These are phyloP conservation scores for Nomia melanderi DNA, from an alignment of 1,140 invertebrate species.

Conservation along the genomic window DNA sequence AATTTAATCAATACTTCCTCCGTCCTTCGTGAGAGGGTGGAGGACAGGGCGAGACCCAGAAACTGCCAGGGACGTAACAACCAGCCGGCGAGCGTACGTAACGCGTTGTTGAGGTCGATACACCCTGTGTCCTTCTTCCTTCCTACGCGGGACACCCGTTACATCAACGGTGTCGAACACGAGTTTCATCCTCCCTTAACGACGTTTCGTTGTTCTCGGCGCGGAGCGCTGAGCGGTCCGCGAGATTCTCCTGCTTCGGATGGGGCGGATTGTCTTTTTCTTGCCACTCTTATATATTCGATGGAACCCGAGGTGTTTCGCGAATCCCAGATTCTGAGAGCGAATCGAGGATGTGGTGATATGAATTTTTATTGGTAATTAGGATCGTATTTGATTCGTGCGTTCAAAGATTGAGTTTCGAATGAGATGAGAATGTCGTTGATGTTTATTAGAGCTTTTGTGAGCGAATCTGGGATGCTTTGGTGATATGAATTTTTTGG, in stretches of 20 bases:
- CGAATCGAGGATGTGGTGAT: too few relatives aligned
- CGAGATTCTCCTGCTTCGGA: not conserved
- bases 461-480: too few relatives aligned
- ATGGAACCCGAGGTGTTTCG: too few relatives aligned
- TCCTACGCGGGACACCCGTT: constrained; percentile 28
- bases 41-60: constrained; percentile 60
- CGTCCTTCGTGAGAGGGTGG: constrained; percentile 64
- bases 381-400: too few relatives aligned
- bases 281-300: too few relatives aligned
- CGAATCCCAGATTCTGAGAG: too few relatives aligned
- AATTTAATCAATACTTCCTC: constrained; percentile 80
- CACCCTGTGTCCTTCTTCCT: constrained; percentile 17
- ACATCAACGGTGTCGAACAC: not conserved
- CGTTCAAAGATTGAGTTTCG: too few relatives aligned
- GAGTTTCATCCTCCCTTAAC: not conserved
- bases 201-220: not conserved
- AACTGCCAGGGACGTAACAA: constrained; percentile 71
- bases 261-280: not conserved
- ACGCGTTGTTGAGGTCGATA: constrained; percentile 50
- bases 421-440: too few relatives aligned
- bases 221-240: not conserved
- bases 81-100: constrained; percentile 33
- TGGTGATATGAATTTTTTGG: too few relatives aligned
- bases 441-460: too few relatives aligned
- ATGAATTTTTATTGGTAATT: too few relatives aligned